A percentile compares a stretch with the other conserved stretches of the same genome.
Conservation (phyloP, 2,888 invertebrate species). For the Philereme transversata region DNA sequence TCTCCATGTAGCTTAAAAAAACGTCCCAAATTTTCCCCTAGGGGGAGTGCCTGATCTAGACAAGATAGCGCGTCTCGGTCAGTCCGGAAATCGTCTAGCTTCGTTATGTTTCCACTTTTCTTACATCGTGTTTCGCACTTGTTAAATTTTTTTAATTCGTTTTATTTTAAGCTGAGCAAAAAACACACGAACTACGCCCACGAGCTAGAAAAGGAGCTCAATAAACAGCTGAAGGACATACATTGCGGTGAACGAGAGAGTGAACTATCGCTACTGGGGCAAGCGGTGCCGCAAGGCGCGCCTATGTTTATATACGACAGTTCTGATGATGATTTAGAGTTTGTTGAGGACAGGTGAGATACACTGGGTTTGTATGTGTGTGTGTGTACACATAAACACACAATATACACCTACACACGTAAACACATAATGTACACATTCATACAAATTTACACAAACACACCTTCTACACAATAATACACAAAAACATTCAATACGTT, state of each 20-base stretch:
- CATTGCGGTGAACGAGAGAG: neutral
- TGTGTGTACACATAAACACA: neutral
- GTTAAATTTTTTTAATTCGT: neutral
- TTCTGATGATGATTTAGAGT: slow-evolving; percentile 2
- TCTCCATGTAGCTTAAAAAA: no score
- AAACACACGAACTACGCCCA: neutral
- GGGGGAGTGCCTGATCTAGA: no score
- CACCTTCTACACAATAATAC: no score
- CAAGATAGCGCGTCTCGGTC: no score
- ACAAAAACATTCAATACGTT: no score
- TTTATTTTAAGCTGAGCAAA: neutral
- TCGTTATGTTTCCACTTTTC: no score
- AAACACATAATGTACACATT: no score
- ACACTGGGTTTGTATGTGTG: neutral
- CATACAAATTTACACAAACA: no score
- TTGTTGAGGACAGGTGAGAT: slow-evolving; percentile 8
- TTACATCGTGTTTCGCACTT: no score
- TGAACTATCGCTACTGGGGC: neutral
- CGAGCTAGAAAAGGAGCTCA: slow-evolving; percentile 15
- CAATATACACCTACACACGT: neutral
- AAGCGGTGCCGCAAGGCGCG: neutral
- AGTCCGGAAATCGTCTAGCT: no score
- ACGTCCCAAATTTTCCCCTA: no score
- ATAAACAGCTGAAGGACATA: slow-evolving; percentile 10
- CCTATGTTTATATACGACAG: slow-evolving; percentile 6